Conservation (phyloP, 2,888 invertebrate species). For the Acronicta psi region DNA sequence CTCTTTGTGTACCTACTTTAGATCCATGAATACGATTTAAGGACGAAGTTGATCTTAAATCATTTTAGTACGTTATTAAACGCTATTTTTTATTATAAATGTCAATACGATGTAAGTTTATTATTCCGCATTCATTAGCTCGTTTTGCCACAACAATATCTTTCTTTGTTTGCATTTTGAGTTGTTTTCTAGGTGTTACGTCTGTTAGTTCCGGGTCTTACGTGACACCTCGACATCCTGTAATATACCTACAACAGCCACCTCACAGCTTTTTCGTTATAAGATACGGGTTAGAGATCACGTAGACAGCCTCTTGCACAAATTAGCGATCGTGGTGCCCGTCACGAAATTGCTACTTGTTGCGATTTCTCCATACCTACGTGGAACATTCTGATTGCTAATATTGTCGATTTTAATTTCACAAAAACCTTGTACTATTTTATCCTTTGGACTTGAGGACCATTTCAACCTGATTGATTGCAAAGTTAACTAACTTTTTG, state of each 20-base stretch:
- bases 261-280: not conserved
- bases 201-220: not conserved
- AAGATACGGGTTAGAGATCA: not conserved
- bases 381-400: not conserved
- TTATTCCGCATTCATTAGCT: too few relatives aligned
- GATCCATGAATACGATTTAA: too few relatives aligned
- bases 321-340: not conserved
- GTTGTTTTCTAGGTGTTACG: not conserved
- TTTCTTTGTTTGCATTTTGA: constrained; percentile 1
- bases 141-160: not conserved
- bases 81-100: too few relatives aligned
- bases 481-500: too few relatives aligned
- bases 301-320: not conserved
- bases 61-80: too few relatives aligned
- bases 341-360: not conserved
- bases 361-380: not conserved
- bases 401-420: not conserved
- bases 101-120: too few relatives aligned
- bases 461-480: too few relatives aligned
- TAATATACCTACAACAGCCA: not conserved
- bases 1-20: too few relatives aligned
- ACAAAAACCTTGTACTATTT: too few relatives aligned
- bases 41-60: too few relatives aligned
- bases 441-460: too few relatives aligned
- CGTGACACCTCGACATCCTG: not conserved